These are phyloP conservation scores for Otus sunia DNA, from an alignment of 2,113 vertebrate species.

Conservation along the genomic window DNA sequence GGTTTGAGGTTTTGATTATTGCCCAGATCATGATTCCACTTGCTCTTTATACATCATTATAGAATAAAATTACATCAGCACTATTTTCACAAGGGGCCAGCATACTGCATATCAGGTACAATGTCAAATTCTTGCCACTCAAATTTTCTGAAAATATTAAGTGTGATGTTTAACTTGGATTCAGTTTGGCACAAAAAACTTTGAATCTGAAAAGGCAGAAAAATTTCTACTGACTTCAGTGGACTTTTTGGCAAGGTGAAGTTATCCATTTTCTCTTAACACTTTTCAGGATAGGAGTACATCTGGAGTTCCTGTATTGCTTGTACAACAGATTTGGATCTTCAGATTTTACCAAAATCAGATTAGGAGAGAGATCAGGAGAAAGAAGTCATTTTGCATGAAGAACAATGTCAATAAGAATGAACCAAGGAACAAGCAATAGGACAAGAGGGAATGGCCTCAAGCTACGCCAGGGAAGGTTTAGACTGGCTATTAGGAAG, in stretches of 20 bases:
- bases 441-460: too few relatives aligned
- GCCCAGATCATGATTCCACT: neutral
- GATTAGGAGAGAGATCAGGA: neutral
- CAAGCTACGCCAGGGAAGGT: too few relatives aligned
- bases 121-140: neutral
- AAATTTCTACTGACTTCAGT: neutral
- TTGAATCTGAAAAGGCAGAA: neutral
- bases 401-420: neutral
- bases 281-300: neutral
- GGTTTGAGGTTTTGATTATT: neutral
- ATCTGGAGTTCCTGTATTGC: neutral
- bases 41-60: neutral
- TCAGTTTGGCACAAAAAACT: neutral
- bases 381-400: neutral
- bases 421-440: too few relatives aligned
- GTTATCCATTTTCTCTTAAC: neutral
- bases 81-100: neutral
- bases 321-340: neutral
- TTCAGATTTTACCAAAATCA: neutral
- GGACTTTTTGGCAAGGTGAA: neutral
- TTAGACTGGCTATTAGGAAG: too few relatives aligned
- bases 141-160: neutral
- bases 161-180: neutral
- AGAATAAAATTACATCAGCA: neutral
- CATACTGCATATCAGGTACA: accelerated